These are phyloP conservation scores for Malurus alboscapulatus DNA, from an alignment of 2,113 vertebrate species.

Conservation along the genomic window DNA sequence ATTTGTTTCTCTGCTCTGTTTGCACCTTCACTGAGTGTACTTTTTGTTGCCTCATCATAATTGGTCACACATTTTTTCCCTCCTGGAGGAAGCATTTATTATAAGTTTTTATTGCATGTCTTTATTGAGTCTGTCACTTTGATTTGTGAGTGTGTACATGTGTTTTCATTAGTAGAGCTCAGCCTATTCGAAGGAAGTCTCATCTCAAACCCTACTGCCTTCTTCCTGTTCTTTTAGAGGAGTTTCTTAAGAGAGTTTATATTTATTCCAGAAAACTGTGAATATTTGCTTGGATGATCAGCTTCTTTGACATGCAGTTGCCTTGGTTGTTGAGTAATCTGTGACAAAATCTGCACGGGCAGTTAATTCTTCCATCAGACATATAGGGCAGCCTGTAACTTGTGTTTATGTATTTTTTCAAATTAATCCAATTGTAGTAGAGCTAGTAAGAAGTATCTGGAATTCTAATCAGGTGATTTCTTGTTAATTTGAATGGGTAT, in stretches of 20 bases:
- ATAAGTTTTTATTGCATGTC: background rate
- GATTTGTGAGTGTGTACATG: background rate
- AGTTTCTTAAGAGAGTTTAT: background rate
- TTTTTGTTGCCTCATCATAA: background rate
- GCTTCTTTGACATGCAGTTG: background rate
- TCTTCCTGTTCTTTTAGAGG: background rate
- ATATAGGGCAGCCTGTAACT: background rate
- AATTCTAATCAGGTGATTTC: slow-evolving; percentile 25
- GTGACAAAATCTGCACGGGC: background rate
- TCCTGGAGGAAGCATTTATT: background rate
- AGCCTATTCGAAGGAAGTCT: background rate
- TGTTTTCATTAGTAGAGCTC: background rate
- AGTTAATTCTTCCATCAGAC: background rate
- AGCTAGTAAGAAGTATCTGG: background rate
- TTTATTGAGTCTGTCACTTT: background rate
- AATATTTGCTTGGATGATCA: background rate
- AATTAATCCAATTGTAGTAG: background rate
- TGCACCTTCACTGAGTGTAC: background rate
- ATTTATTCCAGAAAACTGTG: background rate
- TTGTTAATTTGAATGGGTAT: background rate
- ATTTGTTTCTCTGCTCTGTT: background rate
- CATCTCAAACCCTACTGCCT: background rate
- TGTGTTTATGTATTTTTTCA: background rate
- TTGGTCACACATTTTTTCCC: background rate
- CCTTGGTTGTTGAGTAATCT: background rate